phyloP scores from a whole-genome alignment of 2,113 vertebrate genomes.

The Nanorana parkeri region DNA sequence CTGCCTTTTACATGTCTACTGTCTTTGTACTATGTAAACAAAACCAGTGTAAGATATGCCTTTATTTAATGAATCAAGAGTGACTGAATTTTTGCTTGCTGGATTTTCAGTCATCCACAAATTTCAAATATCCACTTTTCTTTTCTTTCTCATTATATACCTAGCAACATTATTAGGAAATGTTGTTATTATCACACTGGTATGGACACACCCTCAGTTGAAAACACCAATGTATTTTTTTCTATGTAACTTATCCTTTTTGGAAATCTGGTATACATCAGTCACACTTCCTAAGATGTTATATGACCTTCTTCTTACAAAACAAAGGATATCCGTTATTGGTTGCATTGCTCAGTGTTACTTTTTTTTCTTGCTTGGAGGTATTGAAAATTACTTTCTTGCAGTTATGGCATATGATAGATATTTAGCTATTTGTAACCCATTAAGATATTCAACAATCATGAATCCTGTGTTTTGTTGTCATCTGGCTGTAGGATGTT shows the following conservation, averaged over 20 bases:
- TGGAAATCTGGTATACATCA: slow-evolving; percentile 75
- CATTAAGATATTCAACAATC: slow-evolving; percentile 70
- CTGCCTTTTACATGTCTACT: too few relatives aligned
- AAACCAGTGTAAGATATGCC: neutral
- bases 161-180: slow-evolving; percentile 3
- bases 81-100: slow-evolving; percentile 9
- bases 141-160: slow-evolving; percentile 14
- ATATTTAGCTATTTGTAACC: slow-evolving; percentile 72
- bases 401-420: slow-evolving; percentile 78
- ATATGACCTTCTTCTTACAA: slow-evolving; percentile 68
- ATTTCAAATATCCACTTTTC: neutral
- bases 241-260: slow-evolving; percentile 74
- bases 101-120: neutral
- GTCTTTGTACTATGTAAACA: too few relatives aligned
- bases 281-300: slow-evolving; percentile 78
- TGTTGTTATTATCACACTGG: slow-evolving; percentile 9
- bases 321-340: slow-evolving; percentile 69
- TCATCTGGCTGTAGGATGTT: slow-evolving; percentile 65
- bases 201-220: neutral
- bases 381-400: slow-evolving; percentile 69
- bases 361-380: slow-evolving; percentile 63
- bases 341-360: slow-evolving; percentile 76
- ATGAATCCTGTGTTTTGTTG: slow-evolving; percentile 68
- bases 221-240: slow-evolving; percentile 76
- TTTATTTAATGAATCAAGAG: neutral